Evolutionary conservation across 2,797 vertebrate genomes (phyloP).

Genomic region (Epinephelus malabaricus): DNA sequence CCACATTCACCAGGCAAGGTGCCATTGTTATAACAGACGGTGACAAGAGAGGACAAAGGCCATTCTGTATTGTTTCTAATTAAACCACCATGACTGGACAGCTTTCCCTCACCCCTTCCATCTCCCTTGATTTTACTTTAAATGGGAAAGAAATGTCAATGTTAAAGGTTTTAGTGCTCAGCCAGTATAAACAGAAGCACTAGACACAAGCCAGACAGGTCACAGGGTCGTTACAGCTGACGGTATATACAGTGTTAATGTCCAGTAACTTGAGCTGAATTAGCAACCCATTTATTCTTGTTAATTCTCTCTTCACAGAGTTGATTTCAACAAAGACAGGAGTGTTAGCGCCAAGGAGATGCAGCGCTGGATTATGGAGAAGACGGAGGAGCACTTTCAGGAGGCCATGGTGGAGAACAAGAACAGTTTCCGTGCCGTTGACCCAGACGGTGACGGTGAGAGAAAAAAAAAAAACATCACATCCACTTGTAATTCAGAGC

Average conservation of each 20-base stretch:
- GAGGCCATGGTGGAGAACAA: slow-evolving; percentile 95
- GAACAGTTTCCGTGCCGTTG: slow-evolving; percentile 93
- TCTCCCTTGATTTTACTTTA: slow-evolving; percentile 15
- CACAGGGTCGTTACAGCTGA: background rate
- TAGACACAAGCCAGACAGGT: background rate
- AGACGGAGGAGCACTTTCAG: slow-evolving; percentile 97
- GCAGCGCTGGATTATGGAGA: slow-evolving; percentile 99
- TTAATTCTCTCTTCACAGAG: slow-evolving; percentile 78
- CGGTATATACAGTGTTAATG: background rate
- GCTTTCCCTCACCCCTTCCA: background rate
- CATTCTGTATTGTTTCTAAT: background rate
- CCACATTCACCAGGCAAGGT: background rate
- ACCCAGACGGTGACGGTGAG: slow-evolving; percentile 95
- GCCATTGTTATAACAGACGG: background rate
- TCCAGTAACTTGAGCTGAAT: slow-evolving; percentile 1
- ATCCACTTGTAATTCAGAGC: background rate
- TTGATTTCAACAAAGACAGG: slow-evolving; percentile 91
- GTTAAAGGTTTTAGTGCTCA: background rate
- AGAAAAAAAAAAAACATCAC: background rate
- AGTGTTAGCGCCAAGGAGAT: slow-evolving; percentile 95
- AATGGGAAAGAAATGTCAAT: slow-evolving; percentile 2
- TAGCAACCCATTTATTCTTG: background rate
- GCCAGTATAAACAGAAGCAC: slow-evolving; percentile 14
- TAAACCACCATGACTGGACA: background rate
- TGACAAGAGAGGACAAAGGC: background rate